phyloP scores from a whole-genome alignment of 2,888 invertebrate species.

The Hyalella azteca region DNA sequence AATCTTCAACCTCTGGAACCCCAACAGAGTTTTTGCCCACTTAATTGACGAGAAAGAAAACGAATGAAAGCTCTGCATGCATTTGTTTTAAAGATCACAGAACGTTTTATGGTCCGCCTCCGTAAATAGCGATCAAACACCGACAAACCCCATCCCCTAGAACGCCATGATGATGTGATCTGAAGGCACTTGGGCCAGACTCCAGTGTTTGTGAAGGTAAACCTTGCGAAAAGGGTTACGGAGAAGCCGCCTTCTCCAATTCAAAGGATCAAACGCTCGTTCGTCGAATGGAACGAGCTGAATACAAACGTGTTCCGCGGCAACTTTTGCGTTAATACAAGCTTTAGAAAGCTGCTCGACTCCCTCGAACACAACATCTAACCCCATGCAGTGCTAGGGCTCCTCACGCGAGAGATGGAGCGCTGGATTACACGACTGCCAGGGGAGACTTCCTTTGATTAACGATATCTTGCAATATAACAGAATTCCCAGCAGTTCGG shows the following conservation, averaged over 20 bases:
- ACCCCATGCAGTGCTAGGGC: too few relatives aligned
- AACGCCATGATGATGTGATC: conserved; percentile 6
- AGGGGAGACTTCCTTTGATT: conserved; percentile 24
- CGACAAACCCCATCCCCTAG: background rate
- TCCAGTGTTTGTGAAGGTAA: background rate
- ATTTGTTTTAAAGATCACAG: background rate
- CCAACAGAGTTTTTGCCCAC: too few relatives aligned
- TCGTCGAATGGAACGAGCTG: conserved; percentile 6
- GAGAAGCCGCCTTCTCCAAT: background rate
- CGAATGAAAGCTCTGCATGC: background rate
- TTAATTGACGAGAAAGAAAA: too few relatives aligned
- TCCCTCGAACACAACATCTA: conserved; percentile 8
- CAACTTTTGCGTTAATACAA: conserved; percentile 25
- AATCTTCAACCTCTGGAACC: too few relatives aligned
- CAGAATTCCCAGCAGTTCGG: too few relatives aligned
- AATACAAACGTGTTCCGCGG: conserved; percentile 8
- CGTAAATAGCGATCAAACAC: background rate
- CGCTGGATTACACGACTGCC: background rate
- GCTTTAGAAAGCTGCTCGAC: background rate
- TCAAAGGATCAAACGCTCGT: conserved; percentile 36
- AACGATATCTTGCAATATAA: too few relatives aligned
- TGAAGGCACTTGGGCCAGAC: background rate
- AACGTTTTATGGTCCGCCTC: background rate
- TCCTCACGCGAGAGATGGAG: conserved; percentile 8
- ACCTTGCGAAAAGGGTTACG: conserved; percentile 11